Evolutionary conservation across 53 echinoderm and acorn worm species (phyloP), one percentile per base, ranked within the genome.

Genomic region (Antedon mediterranea): DNA sequence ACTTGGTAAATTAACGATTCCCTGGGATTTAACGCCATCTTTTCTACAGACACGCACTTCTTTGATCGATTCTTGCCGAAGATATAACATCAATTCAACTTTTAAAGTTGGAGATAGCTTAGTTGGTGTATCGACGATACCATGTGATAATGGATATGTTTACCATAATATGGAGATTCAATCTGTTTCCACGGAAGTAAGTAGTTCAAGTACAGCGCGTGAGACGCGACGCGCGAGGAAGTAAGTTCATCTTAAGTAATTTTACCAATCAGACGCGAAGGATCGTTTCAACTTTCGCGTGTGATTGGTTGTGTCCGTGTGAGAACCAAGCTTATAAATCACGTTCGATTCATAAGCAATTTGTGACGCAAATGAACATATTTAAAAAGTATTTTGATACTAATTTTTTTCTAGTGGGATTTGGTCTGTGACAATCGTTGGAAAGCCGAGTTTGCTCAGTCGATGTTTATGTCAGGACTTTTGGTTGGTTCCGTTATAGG

Each of bases 401-500:
- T n/a, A n/a, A n/a, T 37, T 37, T 6, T 37, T 37, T 32, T 75
- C 4, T 32, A 93, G 94, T 94, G 94, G 94, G 82, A 94, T 74
- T 83, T 94, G 0, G 91, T 94, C 3, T 94, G 94, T 76, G 83
- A 84, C 71, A 71, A 83, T 1, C 76, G 78, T 20, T 75, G 41
- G 26, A 75, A 83, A 0, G 94, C 91, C 0, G 94, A 91, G 28
- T 79, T 91, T 23, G 86, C 91, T 7, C 89, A 89, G 72, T 82
- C 85, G 0, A 79, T 94, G 43, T 94, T 94, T 83, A 94, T 94
- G 94, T 72, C 87, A 1, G 94, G 94, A 6, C 89, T 94, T 8
- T 91, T 94, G 94, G 86, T 94, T 34, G 94, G 94, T 13, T 94
- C 94, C 4, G 28, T 94, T 20, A 32, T 90, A 31, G 89, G 85